phyloP scores from a whole-genome alignment of 2,797 vertebrate genomes.

The Tokudaia tokunoshimensis region DNA sequence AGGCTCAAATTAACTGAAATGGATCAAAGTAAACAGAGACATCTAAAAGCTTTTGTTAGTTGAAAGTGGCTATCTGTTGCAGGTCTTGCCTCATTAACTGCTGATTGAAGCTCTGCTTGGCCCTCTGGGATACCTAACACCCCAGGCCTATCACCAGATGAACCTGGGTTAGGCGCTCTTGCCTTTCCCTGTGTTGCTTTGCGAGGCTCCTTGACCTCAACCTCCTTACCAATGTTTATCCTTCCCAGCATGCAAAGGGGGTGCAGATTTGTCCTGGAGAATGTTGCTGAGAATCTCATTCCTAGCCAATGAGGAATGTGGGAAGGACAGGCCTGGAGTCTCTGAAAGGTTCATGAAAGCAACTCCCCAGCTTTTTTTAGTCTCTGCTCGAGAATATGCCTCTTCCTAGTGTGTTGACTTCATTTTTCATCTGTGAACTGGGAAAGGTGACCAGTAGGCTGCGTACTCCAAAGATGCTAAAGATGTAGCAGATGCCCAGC shows the following conservation, averaged over 20 bases:
- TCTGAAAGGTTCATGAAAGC: not conserved
- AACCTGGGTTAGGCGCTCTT: slow-evolving; percentile 85
- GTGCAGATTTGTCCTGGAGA: slow-evolving; percentile 67
- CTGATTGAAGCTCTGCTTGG: slow-evolving; percentile 94
- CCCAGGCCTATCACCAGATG: slow-evolving; percentile 84
- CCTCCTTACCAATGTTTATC: slow-evolving; percentile 82
- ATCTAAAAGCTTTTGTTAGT: slow-evolving; percentile 97
- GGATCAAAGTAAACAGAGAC: slow-evolving; percentile 97
- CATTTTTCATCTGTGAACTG: slow-evolving; percentile 29
- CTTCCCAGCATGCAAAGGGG: slow-evolving; percentile 73
- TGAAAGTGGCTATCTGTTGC: slow-evolving; percentile 93
- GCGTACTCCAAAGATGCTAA: not conserved
- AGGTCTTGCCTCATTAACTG: slow-evolving; percentile 96
- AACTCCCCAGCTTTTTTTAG: not conserved
- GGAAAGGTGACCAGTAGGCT: slow-evolving; percentile 25
- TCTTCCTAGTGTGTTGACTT: slow-evolving; percentile 17
- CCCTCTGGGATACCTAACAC: slow-evolving; percentile 91
- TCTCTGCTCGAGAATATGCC: not conserved
- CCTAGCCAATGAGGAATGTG: slow-evolving; percentile 63
- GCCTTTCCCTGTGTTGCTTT: slow-evolving; percentile 71
- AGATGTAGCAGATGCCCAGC: slow-evolving; percentile 57
- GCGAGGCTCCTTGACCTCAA: slow-evolving; percentile 86
- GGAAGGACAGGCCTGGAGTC: not conserved
- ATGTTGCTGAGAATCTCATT: slow-evolving; percentile 67
- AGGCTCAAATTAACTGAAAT: slow-evolving; percentile 95